Base-by-base conservation (phyloP, 2,888 invertebrate species). In the Drosophila koepferae region DNA sequence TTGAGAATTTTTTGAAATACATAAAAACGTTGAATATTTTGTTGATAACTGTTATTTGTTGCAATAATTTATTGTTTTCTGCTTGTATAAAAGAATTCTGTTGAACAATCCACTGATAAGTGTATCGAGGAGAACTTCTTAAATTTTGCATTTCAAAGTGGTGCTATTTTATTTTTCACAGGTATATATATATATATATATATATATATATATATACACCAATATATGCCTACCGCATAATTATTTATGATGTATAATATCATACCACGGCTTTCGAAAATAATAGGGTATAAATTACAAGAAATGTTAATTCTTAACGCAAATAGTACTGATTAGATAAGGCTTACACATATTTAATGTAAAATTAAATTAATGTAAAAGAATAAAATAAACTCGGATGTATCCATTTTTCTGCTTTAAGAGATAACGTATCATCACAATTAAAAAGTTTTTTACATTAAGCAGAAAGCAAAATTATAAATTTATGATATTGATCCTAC, bases 311-410 rank as follows among this genome's bases (percentile, higher is more conserved):
- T 63, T 55, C 38, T 55, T 46, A 65, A 62, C 41, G 36, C 78
- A 72, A 74, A 82, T 81, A 85, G 90, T 89, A 89, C 90, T 89
- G 87, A 89, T 82, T 81, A 89, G 77, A 77, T 85, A 89, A 89
- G 90, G 81, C 73, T 81, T 84, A 67, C 77, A 71, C 74, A 89
- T 74, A 77, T 86, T 74, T 80, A 86, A 72, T 82, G 86, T 83
- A 73, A 69, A 72, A 58, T 65, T 53, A n/a, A 68, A 68, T 61
- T 48, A 28, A 65, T 20, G 34, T n/a, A 0, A 51, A 51, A 34
- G 43, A 34, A 36, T 5, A 55, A 53, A 48, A 34, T 43, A n/a
- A 43, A 20, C 38, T 36, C 48, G 62, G 28, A 62, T 54, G 38
- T 62, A 72, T 46, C n/a, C 10, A 70, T 55, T 58, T 65, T 55